Percentiles rank a stretch among this genome's conserved stretches.
These are phyloP conservation scores for Panurus biarmicus DNA, from an alignment of 2,113 vertebrate genomes.

Conservation along the genomic window DNA sequence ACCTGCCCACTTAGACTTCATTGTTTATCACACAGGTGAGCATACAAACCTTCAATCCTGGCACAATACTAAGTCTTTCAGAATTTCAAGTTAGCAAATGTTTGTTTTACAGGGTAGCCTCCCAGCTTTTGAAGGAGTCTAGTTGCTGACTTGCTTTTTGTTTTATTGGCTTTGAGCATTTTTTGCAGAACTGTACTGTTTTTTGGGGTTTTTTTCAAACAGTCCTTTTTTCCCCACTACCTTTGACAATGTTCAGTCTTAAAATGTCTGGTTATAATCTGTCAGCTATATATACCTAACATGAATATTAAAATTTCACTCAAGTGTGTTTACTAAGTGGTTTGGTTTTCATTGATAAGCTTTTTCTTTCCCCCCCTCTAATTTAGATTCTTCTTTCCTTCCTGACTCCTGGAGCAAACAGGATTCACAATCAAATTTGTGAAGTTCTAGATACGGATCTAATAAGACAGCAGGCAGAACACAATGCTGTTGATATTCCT, in stretches of 20 bases:
- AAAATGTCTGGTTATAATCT: neutral
- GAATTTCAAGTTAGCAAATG: neutral
- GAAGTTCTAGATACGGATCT: slow-evolving; percentile 90
- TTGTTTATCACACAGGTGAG: neutral
- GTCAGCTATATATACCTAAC: neutral
- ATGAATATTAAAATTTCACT: neutral
- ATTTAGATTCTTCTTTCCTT: slow-evolving; percentile 86
- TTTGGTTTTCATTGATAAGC: neutral
- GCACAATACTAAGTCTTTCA: neutral
- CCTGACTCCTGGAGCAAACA: slow-evolving; percentile 85
- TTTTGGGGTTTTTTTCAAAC: neutral
- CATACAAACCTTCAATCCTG: neutral
- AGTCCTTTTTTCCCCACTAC: neutral
- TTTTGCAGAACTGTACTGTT: neutral
- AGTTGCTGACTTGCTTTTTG: neutral
- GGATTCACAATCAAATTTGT: slow-evolving; percentile 87
- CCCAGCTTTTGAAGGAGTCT: neutral
- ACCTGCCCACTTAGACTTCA: neutral
- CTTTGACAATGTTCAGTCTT: neutral
- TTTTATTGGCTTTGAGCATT: neutral
- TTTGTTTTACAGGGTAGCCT: neutral
- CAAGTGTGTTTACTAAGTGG: neutral
- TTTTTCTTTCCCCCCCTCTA: neutral
- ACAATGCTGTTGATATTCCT: slow-evolving; percentile 84
- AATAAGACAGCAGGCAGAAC: slow-evolving; percentile 87